Base-by-base conservation (phyloP, 2,113 vertebrate genomes). In the Salvelinus fontinalis region DNA sequence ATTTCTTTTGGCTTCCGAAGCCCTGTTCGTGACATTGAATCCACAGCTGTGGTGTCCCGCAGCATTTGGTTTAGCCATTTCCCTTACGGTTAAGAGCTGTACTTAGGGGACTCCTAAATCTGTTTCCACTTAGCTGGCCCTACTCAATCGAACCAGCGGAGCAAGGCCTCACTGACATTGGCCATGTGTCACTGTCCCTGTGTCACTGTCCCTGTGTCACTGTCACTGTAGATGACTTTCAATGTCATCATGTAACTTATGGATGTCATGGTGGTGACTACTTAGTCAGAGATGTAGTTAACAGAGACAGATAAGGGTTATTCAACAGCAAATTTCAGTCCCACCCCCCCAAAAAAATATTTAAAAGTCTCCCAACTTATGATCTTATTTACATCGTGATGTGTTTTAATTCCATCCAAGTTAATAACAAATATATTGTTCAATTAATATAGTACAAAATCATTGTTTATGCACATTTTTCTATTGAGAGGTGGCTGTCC, bases 41-140 rank as follows among this genome's bases (percentile, higher is more conserved):
- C 79, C 54, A 70, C 76, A 78, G 77, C 79, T 80, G 73, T 76
- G 39, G 14, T 24, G 57, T 70, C 67, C 18, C 9, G 54, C 49
- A 26, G 64, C 60, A 71, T 84, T 81, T 80, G 71, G 75, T 86
- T 87, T 76, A 70, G 29, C 75, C 72, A 85, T 88, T 88, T 84
- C 75, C 80, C 79, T 54, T 75, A 73, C 64, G 75, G 64, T 87
- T 57, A 71, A 80, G 60, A 26, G 66, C 20, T 34, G 49, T 49
- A 26, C 74, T 83, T 81, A 8, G 59, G 69, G 71, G 75, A 77
- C 62, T 51, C 49, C 29, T 71, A 57, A 54, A 77, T 65, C 71
- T 74, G 71, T 68, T 68, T 31, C 67, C 67, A 70, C 70, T 69
- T 69, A 73, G 24, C 51, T 62, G 39, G 16, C 26, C 18, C 39